Evolutionary conservation across 2,113 vertebrate genomes (phyloP), one percentile per base, ranked within the genome.

Genomic region (Muntiacus muntjak): DNA sequence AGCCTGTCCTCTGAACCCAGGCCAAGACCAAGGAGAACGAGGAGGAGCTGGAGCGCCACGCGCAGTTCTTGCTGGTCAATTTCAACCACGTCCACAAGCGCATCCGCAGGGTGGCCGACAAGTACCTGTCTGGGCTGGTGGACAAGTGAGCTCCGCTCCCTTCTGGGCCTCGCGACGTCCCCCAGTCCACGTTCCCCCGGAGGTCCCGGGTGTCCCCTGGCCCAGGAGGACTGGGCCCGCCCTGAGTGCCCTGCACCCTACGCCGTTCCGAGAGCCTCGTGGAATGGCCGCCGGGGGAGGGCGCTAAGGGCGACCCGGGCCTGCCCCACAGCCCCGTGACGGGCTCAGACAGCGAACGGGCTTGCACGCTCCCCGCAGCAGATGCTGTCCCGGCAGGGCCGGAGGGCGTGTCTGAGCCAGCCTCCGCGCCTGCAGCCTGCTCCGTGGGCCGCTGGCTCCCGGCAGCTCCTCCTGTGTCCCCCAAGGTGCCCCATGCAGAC

Each of bases 71-170:
- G 74, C 97, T 99, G 97, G 99, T 99, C 96, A 99, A 99, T 98
- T 99, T 99, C 97, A 99, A 99, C 98, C 99, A 99, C 97, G 99
- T 99, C 91, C 99, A 99, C 98, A 99, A 99, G 98, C 99, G 99
- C 97, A 99, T 99, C 94, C 99, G 99, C 92, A 99, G 99, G 97
- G 99, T 99, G 57, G 99, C 99, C 1, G 99, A 99, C 98, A 99
- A 99, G 98, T 99, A 99, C 86, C 99, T 99, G 21, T 99, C 99
- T 55, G 99, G 99, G 55, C 98, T 99, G 98, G 99, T 99, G 62
- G 99, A 99, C 98, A 99, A 99, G 99, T 99, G 96, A 99, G 99
- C 99, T 50, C 43, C 2, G 10, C 40, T 60, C n/a, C 25, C 90
- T 60, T 21, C 57, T 14, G 23, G 10, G 9, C 28, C 23, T 12